Evolutionary conservation across 2,888 invertebrate genomes (phyloP), one percentile per base, ranked within the genome.

Genomic region (Oeneis ivallda): DNA sequence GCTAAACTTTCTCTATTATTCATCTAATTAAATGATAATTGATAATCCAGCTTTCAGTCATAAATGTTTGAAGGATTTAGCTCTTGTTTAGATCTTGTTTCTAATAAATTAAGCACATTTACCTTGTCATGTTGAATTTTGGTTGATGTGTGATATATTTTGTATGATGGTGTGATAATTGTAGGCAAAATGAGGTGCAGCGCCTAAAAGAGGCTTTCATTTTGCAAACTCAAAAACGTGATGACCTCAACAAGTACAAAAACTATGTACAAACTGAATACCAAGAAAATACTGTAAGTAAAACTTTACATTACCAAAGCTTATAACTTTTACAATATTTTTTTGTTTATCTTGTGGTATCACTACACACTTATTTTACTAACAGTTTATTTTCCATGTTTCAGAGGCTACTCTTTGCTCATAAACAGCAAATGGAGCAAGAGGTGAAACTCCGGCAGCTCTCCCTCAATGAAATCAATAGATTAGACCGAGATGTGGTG

Each of bases 371-470:
- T 11, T 45, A 1, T 15, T 1, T 45, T 13, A 0, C 15, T 15
- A 8, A 43, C 43, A 9, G 1, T n/a, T 5, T 10, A 15, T 50
- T 39, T 11, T 62, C 56, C 63, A 43, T 53, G 47, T 82, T 87
- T 37, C 85, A 95, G 93, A 93, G 94, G 75, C 86, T 96, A 9
- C 84, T 96, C 56, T 93, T 93, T 60, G 94, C 95, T 0, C 94
- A 95, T 72, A 94, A 94, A 70, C 93, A 94, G 64, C 96, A 96
- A 79, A 81, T 95, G 66, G 94, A 95, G 68, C 93, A 93, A 58
- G 95, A 96, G 82, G 93, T 94, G 57, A 94, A 95, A 80, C 88
- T 86, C 83, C 94, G 85, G 70, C 93, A 87, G 78, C 76, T 87
- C 68, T 87, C 85, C 19, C 84, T 77, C 72, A 92, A 79, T 76